phyloP scores from a whole-genome alignment of 2,797 vertebrate species.

The Hyperoplus lanceolatus region DNA sequence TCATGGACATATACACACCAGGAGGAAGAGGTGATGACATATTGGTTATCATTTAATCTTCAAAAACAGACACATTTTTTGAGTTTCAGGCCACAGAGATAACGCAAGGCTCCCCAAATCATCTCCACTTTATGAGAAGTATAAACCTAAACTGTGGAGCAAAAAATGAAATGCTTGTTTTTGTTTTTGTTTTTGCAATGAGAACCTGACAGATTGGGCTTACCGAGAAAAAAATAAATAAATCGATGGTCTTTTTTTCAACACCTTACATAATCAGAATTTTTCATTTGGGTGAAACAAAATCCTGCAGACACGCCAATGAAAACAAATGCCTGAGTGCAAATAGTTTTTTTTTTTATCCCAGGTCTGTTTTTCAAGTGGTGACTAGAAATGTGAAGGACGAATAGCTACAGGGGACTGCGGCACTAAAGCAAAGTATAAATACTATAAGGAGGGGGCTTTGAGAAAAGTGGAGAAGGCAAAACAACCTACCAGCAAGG shows the following conservation, averaged over 20 bases:
- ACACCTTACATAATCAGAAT: constrained; percentile 1
- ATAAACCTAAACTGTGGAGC: neutral
- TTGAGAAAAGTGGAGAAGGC: neutral
- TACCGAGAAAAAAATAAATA: neutral
- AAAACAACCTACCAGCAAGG: constrained; percentile 30
- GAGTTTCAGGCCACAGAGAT: constrained; percentile 28
- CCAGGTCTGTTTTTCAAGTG: constrained; percentile 2
- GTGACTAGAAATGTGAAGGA: constrained; percentile 29
- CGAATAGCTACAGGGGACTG: constrained; percentile 10
- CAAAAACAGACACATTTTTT: constrained; percentile 38
- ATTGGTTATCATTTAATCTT: constrained; percentile 37
- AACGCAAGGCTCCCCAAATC: constrained; percentile 13
- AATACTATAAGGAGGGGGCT: neutral
- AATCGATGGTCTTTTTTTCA: constrained; percentile 8
- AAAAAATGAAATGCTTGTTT: neutral
- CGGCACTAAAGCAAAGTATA: neutral
- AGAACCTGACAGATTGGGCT: neutral
- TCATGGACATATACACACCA: constrained; percentile 27
- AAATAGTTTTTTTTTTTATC: neutral
- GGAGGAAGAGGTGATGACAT: constrained; percentile 34
- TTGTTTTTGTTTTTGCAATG: neutral
- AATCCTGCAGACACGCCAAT: neutral
- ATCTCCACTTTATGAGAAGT: neutral
- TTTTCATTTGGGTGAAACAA: neutral
- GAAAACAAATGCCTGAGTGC: neutral